Evolutionary conservation across 2,888 invertebrate genomes (phyloP), one percentile per base, ranked within the genome.

Genomic region (Gibbula magus): DNA sequence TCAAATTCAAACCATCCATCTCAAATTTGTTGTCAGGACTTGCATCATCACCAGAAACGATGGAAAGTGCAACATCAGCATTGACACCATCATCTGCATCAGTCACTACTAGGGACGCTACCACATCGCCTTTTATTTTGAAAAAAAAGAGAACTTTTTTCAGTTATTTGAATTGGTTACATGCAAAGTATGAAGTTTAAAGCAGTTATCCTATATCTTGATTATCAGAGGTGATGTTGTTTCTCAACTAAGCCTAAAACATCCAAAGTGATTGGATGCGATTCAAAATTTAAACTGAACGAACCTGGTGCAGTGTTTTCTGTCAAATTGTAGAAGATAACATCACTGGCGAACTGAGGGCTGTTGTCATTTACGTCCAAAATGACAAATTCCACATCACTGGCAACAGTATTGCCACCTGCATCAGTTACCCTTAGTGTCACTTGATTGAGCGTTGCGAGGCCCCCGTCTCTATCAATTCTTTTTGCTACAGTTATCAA

Each of bases 1-100:
- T 53, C 18, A 75, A 29, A 5, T 75, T 35, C 29, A 75, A 32
- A n/a, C 75, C 75, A 54, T 54, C 35, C n/a, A 75, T n/a, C 25
- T 25, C n/a, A 22, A 53, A 75, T 39, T 75, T 75, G 35, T 70
- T 35, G n/a, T 70, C 35, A 1, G 75, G 54, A n/a, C 35, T 54
- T 13, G 54, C 53, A 32, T 75, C 75, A 29, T 75, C 75, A 8
- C 75, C 75, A 54, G 16, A 4, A 18, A 54, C 20, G 18, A 75
- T 20, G 10, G 75, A 54, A n/a, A 75, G 13, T 18, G n/a, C 75
- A 13, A 75, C 20, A 16, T 75, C 25, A 4, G 32, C 54, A 53
- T 75, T 75, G 18, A 20, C n/a, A 0, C 75, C 75, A 0, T 52
- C 52, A n/a, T 75, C 75, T 10, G 18, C 75, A 20, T 75, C 75